Conservation (phyloP, 2,888 invertebrate genomes). For the Suillia variegata region DNA sequence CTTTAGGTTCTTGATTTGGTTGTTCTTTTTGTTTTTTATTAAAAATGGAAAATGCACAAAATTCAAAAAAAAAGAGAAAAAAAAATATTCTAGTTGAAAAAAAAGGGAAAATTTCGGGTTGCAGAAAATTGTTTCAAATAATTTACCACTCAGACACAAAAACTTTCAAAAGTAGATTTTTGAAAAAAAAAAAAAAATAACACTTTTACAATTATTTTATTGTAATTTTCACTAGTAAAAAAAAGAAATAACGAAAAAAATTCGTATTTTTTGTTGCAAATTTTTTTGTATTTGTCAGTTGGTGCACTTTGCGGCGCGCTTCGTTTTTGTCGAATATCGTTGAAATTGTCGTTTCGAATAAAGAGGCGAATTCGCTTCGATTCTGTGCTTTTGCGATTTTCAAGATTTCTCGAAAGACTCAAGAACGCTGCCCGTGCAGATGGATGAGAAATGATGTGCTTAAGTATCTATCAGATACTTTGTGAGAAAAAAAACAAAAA, state of each 20-base stretch:
- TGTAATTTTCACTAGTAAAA: background rate
- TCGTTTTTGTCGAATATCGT: constrained; percentile 41
- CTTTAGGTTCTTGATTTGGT: too few species aligned
- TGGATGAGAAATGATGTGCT: background rate
- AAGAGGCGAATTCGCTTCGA: too few species aligned
- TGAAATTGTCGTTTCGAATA: constrained; percentile 39
- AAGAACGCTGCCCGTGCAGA: constrained; percentile 5
- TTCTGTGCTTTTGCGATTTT: too few species aligned
- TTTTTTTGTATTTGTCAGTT: background rate
- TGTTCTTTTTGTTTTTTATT: too few species aligned
- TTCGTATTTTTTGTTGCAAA: too few species aligned
- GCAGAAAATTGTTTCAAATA: background rate
- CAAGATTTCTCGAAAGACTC: background rate
- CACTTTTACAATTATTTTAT: background rate
- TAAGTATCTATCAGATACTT: background rate
- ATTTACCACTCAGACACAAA: background rate
- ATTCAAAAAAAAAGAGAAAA: background rate
- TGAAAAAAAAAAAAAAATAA: too few species aligned
- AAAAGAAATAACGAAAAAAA: background rate
- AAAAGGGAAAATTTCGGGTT: too few species aligned
- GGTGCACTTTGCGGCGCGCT: constrained; percentile 33
- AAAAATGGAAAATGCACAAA: background rate
- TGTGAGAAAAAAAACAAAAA: background rate
- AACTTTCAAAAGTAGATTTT: too few species aligned
- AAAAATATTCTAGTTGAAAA: too few species aligned